Percentiles rank a stretch among this genome's conserved stretches.
These are phyloP conservation scores for Hemibagrus guttatus DNA, from an alignment of 2,797 vertebrate species.

Conservation along the genomic window DNA sequence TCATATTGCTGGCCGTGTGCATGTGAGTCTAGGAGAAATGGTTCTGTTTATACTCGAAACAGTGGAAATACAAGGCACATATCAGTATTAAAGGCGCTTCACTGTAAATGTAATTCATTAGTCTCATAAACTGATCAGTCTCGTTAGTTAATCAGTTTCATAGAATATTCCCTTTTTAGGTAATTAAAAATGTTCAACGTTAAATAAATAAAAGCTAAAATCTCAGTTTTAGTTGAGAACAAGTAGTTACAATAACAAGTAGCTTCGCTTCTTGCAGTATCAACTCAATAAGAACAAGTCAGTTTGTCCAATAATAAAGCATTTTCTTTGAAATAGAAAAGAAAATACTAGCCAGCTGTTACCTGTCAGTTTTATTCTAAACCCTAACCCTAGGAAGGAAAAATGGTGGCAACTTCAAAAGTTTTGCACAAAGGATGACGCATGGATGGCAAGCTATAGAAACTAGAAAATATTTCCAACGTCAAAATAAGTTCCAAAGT, in stretches of 20 bases:
- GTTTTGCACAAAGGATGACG: too few species aligned
- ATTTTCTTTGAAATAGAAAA: background rate
- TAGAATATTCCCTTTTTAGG: too few species aligned
- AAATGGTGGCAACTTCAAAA: background rate
- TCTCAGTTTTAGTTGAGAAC: background rate
- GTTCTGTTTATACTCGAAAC: background rate
- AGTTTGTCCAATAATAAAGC: background rate
- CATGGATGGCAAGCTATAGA: background rate
- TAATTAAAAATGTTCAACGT: background rate
- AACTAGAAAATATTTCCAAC: background rate
- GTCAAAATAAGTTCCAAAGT: too few species aligned
- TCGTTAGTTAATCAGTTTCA: background rate
- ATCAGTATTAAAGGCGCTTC: background rate
- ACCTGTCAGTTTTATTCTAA: background rate
- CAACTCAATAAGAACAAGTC: background rate
- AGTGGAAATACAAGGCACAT: background rate
- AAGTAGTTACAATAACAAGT: background rate
- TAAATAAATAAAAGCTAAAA: background rate
- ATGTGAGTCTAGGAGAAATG: background rate
- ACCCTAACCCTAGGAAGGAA: too few species aligned
- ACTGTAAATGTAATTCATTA: background rate
- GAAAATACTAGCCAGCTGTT: background rate
- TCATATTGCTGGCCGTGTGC: background rate
- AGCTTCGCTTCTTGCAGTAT: background rate
- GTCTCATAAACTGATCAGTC: background rate